Percentiles rank a stretch among this genome's conserved stretches.
phyloP scores from a whole-genome alignment of 2,888 invertebrate genomes.

The Tetragonula carbonaria region DNA sequence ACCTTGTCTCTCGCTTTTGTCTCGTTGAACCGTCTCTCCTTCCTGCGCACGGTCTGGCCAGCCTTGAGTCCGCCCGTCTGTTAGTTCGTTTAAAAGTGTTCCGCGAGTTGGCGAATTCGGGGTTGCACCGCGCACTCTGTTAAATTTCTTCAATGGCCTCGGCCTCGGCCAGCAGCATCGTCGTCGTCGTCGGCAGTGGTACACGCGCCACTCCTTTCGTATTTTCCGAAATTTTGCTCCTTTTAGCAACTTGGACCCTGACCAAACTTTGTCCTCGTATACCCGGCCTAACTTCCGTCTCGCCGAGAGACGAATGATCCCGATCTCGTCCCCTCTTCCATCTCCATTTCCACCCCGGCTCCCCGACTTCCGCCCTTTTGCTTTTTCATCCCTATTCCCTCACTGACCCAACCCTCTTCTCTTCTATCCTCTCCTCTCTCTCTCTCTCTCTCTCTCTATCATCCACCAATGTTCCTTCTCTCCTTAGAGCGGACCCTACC shows the following conservation, averaged over 20 bases:
- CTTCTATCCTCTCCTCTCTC: background rate
- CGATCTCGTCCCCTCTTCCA: conserved; percentile 51
- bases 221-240: conserved; percentile 80
- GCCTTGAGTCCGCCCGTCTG: conserved; percentile 41
- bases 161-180: background rate
- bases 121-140: conserved; percentile 40
- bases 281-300: conserved; percentile 80
- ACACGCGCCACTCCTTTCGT: conserved; percentile 60
- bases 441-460: background rate
- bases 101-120: conserved; percentile 59
- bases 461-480: conserved; percentile 44
- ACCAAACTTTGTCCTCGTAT: conserved; percentile 77
- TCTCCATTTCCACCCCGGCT: conserved; percentile 56
- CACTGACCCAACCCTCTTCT: conserved; percentile 50
- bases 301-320: conserved; percentile 78
- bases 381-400: conserved; percentile 68
- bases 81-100: conserved; percentile 73
- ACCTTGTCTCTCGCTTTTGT: conserved; percentile 23
- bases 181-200: conserved; percentile 14
- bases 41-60: conserved; percentile 52
- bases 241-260: conserved; percentile 80
- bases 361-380: conserved; percentile 70
- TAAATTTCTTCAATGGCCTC: conserved; percentile 73
- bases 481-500: conserved; percentile 45
- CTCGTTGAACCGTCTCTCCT: conserved; percentile 33